Evolutionary conservation across 2,888 invertebrate species (phyloP), one percentile per base, ranked within the genome.

Genomic region (Tubulanus polymorphus): DNA sequence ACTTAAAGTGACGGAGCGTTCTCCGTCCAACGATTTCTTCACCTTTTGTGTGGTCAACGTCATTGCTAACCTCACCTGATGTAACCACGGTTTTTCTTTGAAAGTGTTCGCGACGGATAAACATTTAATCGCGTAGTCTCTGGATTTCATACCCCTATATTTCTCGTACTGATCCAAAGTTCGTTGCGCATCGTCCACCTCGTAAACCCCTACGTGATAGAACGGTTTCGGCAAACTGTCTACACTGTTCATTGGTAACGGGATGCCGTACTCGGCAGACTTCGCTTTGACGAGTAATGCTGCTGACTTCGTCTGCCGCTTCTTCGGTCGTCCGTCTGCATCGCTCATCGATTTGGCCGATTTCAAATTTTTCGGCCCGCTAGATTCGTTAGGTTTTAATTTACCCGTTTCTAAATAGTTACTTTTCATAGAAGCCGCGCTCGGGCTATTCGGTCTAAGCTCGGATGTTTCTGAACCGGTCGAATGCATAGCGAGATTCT

Each of bases 31-130:
- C n/a, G n/a, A n/a, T 15, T 41, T 41, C 41, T 68, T 72, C 26
- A 78, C 65, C 0, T 72, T 70, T 29, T 68, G 68, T 18, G 69
- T 59, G 35, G 74, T 70, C 26, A 78, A 62, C 29, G 62, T 61
- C 66, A 75, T 69, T 1, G 78, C 78, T 65, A 76, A 71, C 5
- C 73, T 63, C 6, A 78, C 72, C 52, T 74, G 73, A 48, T 68
- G 64, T 27, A 78, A 60, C 78, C 78, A 78, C 2, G 78, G 72
- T 59, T 75, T 77, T 50, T 77, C 76, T 48, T 69, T 69, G 62
- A 77, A 77, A 12, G 67, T 66, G 61, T 71, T 74, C 8, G 78
- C 75, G n/a, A 76, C 70, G 5, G 72, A 66, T 53, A 78, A 61
- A n/a, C 76, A 73, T 56, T 69, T 67, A 20, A 74, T 68, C 48